Percentiles rank a stretch among this genome's conserved stretches.
Conservation (phyloP, 30 jellyfish, hydroid and myxozoan genomes). For the Morbakka virulenta region DNA sequence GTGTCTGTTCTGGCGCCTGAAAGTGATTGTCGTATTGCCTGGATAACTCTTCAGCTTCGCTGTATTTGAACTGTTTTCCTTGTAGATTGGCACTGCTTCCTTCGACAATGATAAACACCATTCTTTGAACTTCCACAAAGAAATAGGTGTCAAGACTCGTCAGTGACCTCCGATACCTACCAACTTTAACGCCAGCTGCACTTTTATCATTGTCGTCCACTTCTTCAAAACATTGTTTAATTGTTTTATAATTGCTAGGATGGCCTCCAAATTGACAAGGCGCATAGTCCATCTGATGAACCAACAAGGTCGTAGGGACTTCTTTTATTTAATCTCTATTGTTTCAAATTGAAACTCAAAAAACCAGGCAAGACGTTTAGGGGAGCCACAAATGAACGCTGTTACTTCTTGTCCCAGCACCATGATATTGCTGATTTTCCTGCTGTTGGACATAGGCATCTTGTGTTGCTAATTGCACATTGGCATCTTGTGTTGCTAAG, state of each 20-base stretch:
- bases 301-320: conserved; percentile 36
- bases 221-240: conserved; percentile 17
- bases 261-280: conserved; percentile 16
- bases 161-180: conserved; percentile 42
- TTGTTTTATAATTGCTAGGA: conserved; percentile 5
- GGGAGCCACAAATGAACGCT: conserved; percentile 34
- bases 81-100: conserved; percentile 44
- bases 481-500: conserved; percentile 28
- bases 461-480: no score
- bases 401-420: background rate
- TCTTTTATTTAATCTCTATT: background rate
- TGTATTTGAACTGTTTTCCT: conserved; percentile 22
- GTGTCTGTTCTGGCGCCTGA: conserved; percentile 5
- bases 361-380: conserved; percentile 41
- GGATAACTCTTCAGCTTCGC: conserved; percentile 35
- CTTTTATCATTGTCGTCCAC: conserved; percentile 15
- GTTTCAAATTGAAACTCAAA: background rate
- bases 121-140: conserved; percentile 43
- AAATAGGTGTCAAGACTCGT: conserved; percentile 12
- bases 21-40: conserved; percentile 30
- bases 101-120: conserved; percentile 41
- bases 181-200: conserved; percentile 48
- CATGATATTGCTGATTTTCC: no score
- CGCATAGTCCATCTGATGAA: conserved; percentile 36
- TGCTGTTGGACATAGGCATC: background rate